Base-by-base conservation (phyloP, 2,888 invertebrate genomes). In the Leucania comma region DNA sequence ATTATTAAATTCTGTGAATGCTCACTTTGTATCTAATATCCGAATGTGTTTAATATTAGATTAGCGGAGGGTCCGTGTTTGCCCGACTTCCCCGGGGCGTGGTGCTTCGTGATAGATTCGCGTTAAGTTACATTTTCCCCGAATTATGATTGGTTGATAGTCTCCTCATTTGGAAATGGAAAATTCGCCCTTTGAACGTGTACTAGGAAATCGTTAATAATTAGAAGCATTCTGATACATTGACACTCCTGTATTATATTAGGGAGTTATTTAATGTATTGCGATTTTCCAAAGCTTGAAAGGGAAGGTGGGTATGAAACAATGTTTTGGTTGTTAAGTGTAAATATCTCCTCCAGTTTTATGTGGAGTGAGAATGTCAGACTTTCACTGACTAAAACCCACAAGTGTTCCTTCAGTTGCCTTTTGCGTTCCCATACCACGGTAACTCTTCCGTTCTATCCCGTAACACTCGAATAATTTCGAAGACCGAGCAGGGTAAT, bases 1-100 rank as follows among this genome's bases (percentile, higher is more conserved):
- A 94, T 96, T 95, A 95, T 95, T 95, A 95, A 96, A 95, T 95
- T 95, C 94, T 92, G 94, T 94, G 95, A 95, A 95, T 96, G 95
- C 90, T 95, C 95, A 95, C 93, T 95, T 95, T 95, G 95, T 96
- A 94, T 95, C 94, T 95, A 96, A 95, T 96, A 95, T 95, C 92
- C 92, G 95, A 94, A 95, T 94, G 95, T 94, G 94, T 95, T 96
- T 95, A 96, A 95, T 96, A 96, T 96, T 96, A 94, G 95, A 96
- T 95, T 95, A 95, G 92, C 89, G 83, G 84, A 92, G 93, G 94
- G 92, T 85, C 89, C 90, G 87, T 85, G 85, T 87, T 81, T 81
- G 85, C 86, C 87, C 87, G 85, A 73, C 78, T 86, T 89, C 89
- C 92, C 90, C 89, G 77, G 90, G 93, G 93, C 92, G 93, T 89